These are phyloP conservation scores for Cryptops parisi DNA, from an alignment of 2,888 invertebrate species.

Conservation along the genomic window DNA sequence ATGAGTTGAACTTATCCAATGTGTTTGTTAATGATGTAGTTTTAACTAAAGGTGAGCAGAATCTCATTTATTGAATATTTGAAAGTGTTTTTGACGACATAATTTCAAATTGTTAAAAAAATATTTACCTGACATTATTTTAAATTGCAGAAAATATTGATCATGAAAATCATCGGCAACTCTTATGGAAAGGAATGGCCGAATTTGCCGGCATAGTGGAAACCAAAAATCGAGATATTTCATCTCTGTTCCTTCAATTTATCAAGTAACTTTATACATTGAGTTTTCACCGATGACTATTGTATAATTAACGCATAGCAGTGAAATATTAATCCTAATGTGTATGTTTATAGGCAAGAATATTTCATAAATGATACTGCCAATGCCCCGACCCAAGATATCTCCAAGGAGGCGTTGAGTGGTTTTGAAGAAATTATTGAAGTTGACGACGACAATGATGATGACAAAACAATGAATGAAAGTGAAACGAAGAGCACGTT, in stretches of 20 bases:
- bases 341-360: too few relatives aligned
- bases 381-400: conserved; percentile 29
- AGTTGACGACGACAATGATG: conserved; percentile 22
- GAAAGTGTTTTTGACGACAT: too few relatives aligned
- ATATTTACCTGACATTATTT: too few relatives aligned
- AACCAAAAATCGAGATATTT: conserved; percentile 61
- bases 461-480: conserved; percentile 22
- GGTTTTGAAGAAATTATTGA: conserved; percentile 35
- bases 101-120: too few relatives aligned
- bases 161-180: conserved; percentile 51
- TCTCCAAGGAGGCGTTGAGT: background rate
- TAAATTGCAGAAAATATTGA: conserved; percentile 46
- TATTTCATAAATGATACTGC: conserved; percentile 45
- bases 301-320: too few relatives aligned
- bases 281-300: too few relatives aligned
- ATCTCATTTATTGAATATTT: too few relatives aligned
- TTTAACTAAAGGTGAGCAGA: too few relatives aligned
- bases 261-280: conserved; percentile 45
- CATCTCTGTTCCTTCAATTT: conserved; percentile 64
- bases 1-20: too few relatives aligned
- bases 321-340: too few relatives aligned
- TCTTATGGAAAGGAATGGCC: conserved; percentile 66
- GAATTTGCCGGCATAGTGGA: conserved; percentile 61
- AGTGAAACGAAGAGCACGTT: background rate
- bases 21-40: too few relatives aligned